A percentile compares a stretch with the other conserved stretches of the same genome.
phyloP scores from a whole-genome alignment of 2,888 invertebrate genomes.

The Phorcus lineatus region DNA sequence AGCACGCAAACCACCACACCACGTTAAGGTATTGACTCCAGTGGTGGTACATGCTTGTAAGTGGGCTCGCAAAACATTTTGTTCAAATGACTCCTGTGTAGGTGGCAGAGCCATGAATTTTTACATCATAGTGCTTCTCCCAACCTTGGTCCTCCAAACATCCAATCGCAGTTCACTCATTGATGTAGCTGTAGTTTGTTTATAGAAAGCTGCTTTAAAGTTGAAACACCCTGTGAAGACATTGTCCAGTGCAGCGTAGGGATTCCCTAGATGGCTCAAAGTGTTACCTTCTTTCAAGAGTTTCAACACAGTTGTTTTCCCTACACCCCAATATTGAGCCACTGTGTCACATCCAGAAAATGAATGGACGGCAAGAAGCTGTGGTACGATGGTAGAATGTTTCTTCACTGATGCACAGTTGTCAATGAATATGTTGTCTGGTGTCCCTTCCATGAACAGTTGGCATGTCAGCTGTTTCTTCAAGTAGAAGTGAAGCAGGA shows the following conservation, averaged over 20 bases:
- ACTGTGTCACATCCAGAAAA: slow-evolving; percentile 36
- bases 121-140: neutral
- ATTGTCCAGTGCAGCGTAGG: too few relatives aligned
- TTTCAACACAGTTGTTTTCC: slow-evolving; percentile 26
- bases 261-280: neutral
- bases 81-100: neutral
- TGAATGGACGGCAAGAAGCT: slow-evolving; percentile 28
- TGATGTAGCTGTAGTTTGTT: neutral
- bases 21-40: too few relatives aligned
- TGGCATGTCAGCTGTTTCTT: neutral
- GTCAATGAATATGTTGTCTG: neutral
- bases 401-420: neutral
- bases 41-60: too few relatives aligned
- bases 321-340: slow-evolving; percentile 18
- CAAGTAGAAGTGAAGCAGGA: slow-evolving; percentile 26
- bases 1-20: too few relatives aligned
- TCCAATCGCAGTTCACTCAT: neutral
- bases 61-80: neutral
- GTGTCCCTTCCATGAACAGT: slow-evolving; percentile 25
- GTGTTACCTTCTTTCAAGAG: neutral
- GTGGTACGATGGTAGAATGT: slow-evolving; percentile 3
- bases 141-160: neutral
- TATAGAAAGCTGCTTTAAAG: too few relatives aligned
- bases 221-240: too few relatives aligned
- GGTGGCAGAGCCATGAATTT: neutral